Evolutionary conservation across 1,140 invertebrate species (phyloP).

Genomic region (Platyscapa corneri): DNA sequence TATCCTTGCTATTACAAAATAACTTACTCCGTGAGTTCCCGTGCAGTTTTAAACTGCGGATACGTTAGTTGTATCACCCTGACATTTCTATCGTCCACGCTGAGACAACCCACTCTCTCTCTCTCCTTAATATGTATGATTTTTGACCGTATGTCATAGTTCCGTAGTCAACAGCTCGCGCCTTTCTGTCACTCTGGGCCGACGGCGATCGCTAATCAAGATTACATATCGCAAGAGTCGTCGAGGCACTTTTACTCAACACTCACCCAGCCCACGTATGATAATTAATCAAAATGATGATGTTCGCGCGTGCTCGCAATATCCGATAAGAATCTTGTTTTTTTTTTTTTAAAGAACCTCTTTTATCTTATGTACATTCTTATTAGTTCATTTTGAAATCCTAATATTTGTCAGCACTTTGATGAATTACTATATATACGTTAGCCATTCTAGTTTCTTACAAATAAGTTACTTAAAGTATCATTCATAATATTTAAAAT

Average conservation of each 20-base stretch:
- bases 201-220: conserved; percentile 22
- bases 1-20: conserved; percentile 74
- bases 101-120: not conserved
- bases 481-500: too few species aligned
- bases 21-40: conserved; percentile 64
- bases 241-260: not conserved
- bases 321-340: not conserved
- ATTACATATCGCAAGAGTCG: not conserved
- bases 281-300: conserved; percentile 40
- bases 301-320: not conserved
- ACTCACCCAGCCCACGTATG: not conserved
- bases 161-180: not conserved
- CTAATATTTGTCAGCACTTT: too few species aligned
- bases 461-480: too few species aligned
- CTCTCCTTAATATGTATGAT: conserved; percentile 38
- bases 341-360: not conserved
- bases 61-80: too few species aligned
- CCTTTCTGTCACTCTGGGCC: conserved; percentile 15
- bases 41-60: not conserved
- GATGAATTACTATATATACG: too few species aligned
- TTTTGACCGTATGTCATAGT: not conserved
- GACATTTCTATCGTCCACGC: conserved; percentile 35
- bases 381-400: not conserved
- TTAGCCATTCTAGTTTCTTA: too few species aligned
- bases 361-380: not conserved